Base-by-base conservation (phyloP, 1,140 invertebrate species). In the Aphidius ervi region DNA sequence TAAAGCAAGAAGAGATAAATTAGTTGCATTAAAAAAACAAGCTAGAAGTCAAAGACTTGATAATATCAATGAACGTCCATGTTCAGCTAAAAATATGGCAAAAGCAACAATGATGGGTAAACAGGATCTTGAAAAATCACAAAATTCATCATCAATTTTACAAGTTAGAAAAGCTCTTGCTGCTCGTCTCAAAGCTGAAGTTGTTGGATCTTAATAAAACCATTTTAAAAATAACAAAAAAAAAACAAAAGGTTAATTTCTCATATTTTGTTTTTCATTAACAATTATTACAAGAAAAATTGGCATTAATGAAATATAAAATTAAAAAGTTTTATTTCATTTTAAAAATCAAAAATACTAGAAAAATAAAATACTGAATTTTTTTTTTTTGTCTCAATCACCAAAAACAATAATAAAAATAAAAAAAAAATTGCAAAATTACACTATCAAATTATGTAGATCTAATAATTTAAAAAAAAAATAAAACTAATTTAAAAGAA, bases 1-100 rank as follows among this genome's bases (percentile, higher is more conserved):
- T 37, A 86, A 90, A 41, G 84, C 89, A 50, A 93, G 95, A 74
- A 82, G 94, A 39, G 94, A 97, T 74, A 94, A 95, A 72, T 83
- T 97, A 20, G 81, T 97, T 41, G 89, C 90, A 16, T 73, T 96
- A 68, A 97, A 97, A 73, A 91, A 91, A 72, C 85, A 90, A 74
- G 92, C 91, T 20, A 82, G 94, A 37, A 88, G 90, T 68, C 88
- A 90, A 66, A 85, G 89, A 68, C 76, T 97, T 4, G 83, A 83
- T n/a, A 82, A 77, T 9, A 53, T 66, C n/a, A 70, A 67, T 16
- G 54, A 47, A 20, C 72, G 78, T n/a, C 78, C 78, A 8, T 74
- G 75, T 54, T 77, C 78, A 3, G 78, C 78, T 6, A 71, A 72
- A 61, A 65, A 71, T 40, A 67, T 74, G 20, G 78, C 78, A 1